Percentiles rank a stretch among this genome's conserved stretches.
Evolutionary conservation across 2,888 invertebrate species (phyloP).

Genomic region (Drosophila imparisetae): DNA sequence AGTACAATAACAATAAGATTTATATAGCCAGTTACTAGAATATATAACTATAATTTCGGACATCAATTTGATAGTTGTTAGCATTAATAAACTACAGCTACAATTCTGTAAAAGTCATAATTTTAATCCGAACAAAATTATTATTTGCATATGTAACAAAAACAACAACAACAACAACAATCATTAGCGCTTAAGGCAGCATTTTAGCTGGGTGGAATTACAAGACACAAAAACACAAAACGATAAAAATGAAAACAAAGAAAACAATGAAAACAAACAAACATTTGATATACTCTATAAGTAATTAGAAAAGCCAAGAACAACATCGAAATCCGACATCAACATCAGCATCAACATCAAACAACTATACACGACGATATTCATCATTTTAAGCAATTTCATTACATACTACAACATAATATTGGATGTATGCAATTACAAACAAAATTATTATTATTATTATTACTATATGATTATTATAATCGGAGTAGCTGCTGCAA

Average conservation of each 20-base stretch:
- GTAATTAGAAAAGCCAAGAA: background rate
- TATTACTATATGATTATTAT: background rate
- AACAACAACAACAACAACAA: constrained; percentile 40
- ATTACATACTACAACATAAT: background rate
- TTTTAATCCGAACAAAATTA: constrained; percentile 5
- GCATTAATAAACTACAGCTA: background rate
- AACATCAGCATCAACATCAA: background rate
- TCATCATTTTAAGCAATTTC: constrained; percentile 24
- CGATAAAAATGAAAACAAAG: no score
- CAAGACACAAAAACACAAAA: constrained; percentile 1
- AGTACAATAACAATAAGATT: constrained; percentile 47
- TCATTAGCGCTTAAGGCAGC: constrained; percentile 55
- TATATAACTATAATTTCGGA: background rate
- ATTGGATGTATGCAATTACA: background rate
- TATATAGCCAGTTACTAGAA: background rate
- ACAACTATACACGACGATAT: constrained; percentile 17
- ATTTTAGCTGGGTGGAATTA: constrained; percentile 9
- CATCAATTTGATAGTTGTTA: background rate
- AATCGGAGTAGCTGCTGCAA: background rate
- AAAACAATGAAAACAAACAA: background rate
- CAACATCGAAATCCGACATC: background rate
- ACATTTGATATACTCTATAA: constrained; percentile 26
- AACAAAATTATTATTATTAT: constrained; percentile 3
- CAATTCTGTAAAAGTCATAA: constrained; percentile 33
- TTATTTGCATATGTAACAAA: background rate